Evolutionary conservation across 1,140 invertebrate genomes (phyloP), one percentile per base, ranked within the genome.

Genomic region (Portunus trituberculatus): DNA sequence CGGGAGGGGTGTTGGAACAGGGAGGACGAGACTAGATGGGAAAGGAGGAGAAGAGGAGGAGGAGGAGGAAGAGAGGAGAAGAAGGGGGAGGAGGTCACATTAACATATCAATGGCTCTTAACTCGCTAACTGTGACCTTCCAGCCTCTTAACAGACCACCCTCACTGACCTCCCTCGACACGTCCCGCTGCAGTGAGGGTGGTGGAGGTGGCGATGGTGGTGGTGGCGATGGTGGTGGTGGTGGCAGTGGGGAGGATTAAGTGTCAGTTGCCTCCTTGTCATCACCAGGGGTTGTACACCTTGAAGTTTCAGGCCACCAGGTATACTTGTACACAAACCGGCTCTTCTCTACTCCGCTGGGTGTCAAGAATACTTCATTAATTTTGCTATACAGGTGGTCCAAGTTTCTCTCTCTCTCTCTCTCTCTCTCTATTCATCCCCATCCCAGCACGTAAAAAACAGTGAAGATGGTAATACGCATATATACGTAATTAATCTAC

Each of bases 51-150:
- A 83, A 8, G n/a, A n/a, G n/a, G n/a, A 39, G 39, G 6, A 6
- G 39, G 6, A 6, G 39, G 6, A 6, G 39, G 6, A 39, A 6
- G 6, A 6, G 39, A 39, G 39, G 6, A 39, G 67, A 32, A 32
- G 88, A 88, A 82, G 52, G 90, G 86, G 94, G 91, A 93, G 94
- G 48, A 84, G 88, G 29, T 59, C 82, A 59, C 86, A 95, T 95
- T 95, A 87, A 88, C 94, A 95, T 95, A 92, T 95, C 94, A 95
- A 95, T 92, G 59, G 94, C 39, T 86, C 84, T 86, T 67, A 95
- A 95, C 94, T 92, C 91, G 48, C 94, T 92, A 93, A 95, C 92
- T 95, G 59, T 92, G 91, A 93, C 94, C 94, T 76, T 86, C 32
- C 83, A 91, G 94, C 52, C 94, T 93, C 83, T 88, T 25, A 14